Evolutionary conservation across 2,113 vertebrate species (phyloP).

Genomic region (Albula glossodonta): DNA sequence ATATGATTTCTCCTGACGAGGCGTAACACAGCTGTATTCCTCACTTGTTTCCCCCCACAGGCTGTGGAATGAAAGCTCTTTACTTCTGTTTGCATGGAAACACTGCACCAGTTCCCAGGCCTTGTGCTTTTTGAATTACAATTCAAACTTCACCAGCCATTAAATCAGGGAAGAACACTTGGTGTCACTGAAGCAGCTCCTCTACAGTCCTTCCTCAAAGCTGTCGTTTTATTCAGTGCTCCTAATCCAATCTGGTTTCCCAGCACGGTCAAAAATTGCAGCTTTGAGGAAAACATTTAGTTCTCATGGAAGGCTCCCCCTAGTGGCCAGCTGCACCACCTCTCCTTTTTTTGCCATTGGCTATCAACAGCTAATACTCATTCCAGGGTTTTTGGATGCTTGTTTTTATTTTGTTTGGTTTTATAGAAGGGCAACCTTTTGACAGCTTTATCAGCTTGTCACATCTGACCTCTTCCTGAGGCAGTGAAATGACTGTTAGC

Average conservation of each 20-base stretch:
- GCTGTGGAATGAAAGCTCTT: neutral
- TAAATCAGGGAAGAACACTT: neutral
- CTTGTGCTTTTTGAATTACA: neutral
- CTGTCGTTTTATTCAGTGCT: neutral
- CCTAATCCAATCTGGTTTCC: neutral
- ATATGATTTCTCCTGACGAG: neutral
- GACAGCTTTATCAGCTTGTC: neutral
- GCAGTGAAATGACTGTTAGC: neutral
- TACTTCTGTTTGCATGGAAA: conserved; percentile 4
- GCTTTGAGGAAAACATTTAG: neutral
- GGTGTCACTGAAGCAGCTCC: neutral
- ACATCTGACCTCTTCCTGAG: neutral
- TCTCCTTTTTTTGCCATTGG: neutral
- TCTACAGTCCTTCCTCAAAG: neutral
- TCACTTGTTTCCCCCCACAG: neutral
- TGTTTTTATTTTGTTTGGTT: neutral
- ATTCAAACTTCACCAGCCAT: neutral
- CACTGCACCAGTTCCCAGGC: neutral
- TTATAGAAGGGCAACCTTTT: neutral
- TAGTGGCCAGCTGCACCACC: neutral
- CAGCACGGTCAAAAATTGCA: neutral
- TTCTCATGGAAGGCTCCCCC: neutral
- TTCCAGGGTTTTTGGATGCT: neutral
- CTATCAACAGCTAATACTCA: neutral
- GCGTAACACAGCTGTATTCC: neutral